These are phyloP conservation scores for Calameuta filiformis DNA, from an alignment of 2,888 invertebrate genomes.

Conservation along the genomic window DNA sequence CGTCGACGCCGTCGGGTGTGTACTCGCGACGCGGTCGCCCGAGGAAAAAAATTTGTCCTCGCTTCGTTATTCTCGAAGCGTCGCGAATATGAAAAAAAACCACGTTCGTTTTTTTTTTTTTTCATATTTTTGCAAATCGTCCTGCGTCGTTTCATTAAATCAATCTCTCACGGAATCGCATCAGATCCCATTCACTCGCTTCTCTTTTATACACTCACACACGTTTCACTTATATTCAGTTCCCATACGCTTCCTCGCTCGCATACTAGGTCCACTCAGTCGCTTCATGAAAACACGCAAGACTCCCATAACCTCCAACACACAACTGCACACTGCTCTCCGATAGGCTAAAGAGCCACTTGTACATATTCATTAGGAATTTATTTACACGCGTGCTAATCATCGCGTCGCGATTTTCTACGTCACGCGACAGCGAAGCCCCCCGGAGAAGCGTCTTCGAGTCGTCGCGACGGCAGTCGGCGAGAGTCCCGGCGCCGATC, in stretches of 20 bases:
- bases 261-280: not conserved
- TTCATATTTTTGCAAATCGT: not conserved
- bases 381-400: constrained; percentile 64
- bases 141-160: not conserved
- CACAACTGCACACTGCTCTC: constrained; percentile 19
- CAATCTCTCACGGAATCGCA: not conserved
- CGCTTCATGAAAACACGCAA: not conserved
- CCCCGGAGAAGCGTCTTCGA: not conserved
- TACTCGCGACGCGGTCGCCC: constrained; percentile 8
- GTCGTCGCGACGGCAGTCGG: not conserved
- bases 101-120: not conserved
- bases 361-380: constrained; percentile 64
- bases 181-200: not conserved
- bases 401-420: constrained; percentile 24
- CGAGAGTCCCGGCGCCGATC: not conserved
- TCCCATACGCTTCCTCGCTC: not conserved
- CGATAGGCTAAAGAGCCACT: constrained; percentile 33
- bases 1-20: constrained; percentile 1
- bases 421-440: not conserved
- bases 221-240: not conserved
- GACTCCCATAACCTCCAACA: not conserved
- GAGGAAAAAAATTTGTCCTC: not conserved
- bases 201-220: not conserved
- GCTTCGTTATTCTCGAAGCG: not conserved
- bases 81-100: not conserved